Percentiles rank a stretch among this genome's conserved stretches.
phyloP scores from a whole-genome alignment of 1,140 invertebrate species.

The Cydia strobilella region DNA sequence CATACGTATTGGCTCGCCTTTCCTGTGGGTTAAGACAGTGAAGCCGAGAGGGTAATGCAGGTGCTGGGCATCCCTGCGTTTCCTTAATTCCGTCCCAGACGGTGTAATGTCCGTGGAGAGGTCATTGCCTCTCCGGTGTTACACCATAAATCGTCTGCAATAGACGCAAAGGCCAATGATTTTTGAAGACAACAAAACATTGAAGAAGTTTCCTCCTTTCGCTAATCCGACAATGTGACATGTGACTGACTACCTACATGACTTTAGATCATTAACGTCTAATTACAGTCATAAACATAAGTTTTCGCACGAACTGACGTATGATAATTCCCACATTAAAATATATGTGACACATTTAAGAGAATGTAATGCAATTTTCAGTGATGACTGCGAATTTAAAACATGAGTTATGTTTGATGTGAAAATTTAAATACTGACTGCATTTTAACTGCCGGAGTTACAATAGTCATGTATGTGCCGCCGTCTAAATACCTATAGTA shows the following conservation, averaged over 20 bases:
- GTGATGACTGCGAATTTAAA: neutral
- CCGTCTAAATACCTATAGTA: too few relatives aligned
- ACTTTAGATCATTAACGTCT: neutral
- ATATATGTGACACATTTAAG: conserved; percentile 4
- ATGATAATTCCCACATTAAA: conserved; percentile 2
- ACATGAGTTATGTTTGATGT: neutral
- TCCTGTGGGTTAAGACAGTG: too few relatives aligned
- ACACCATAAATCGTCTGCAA: too few relatives aligned
- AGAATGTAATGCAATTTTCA: conserved; percentile 7
- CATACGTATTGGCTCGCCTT: too few relatives aligned
- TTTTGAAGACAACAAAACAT: neutral
- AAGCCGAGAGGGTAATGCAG: too few relatives aligned
- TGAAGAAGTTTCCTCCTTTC: neutral
- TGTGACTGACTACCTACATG: neutral
- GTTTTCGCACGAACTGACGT: neutral
- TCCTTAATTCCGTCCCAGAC: too few relatives aligned
- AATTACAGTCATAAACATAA: conserved; percentile 3
- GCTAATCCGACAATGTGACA: neutral
- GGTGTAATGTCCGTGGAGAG: too few relatives aligned
- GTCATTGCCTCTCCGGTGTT: too few relatives aligned
- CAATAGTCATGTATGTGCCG: neutral
- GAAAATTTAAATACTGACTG: neutral
- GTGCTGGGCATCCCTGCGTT: too few relatives aligned
- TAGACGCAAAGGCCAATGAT: too few relatives aligned
- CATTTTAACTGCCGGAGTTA: neutral